phyloP scores from a whole-genome alignment of 2,797 vertebrate species.

The Chelonia mydas region DNA sequence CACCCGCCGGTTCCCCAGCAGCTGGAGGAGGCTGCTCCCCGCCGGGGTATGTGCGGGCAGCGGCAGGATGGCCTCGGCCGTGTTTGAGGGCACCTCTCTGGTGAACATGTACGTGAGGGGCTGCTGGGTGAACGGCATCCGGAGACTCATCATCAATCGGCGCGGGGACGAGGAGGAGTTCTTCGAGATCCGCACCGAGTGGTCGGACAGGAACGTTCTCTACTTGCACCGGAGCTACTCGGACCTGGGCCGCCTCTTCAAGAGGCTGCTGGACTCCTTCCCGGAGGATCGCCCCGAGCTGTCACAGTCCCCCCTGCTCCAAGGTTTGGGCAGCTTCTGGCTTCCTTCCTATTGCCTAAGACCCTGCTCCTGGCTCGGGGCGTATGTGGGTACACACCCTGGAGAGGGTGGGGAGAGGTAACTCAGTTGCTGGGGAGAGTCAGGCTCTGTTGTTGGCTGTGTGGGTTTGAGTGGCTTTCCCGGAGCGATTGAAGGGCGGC shows the following conservation, averaged over 20 bases:
- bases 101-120: constrained; percentile 98
- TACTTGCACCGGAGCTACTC: constrained; percentile 95
- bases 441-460: too few species aligned
- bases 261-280: constrained; percentile 91
- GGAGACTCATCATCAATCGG: constrained; percentile 91
- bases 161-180: constrained; percentile 96
- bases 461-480: not conserved
- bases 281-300: constrained; percentile 91
- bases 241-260: constrained; percentile 90
- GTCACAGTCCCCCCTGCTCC: constrained; percentile 86
- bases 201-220: constrained; percentile 96
- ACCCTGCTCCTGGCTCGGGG: not conserved
- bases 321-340: constrained; percentile 83
- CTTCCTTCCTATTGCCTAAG: too few species aligned
- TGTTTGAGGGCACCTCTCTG: constrained; percentile 97
- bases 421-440: not conserved
- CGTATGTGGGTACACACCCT: not conserved
- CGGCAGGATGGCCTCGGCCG: constrained; percentile 92
- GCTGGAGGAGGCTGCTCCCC: constrained; percentile 50
- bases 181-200: constrained; percentile 96
- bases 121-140: constrained; percentile 98
- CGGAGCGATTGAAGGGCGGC: not conserved
- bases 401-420: not conserved
- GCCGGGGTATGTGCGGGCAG: constrained; percentile 76
- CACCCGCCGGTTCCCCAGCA: not conserved